Base-by-base conservation (phyloP, 2,888 invertebrate species). In the Tricholauxania praeusta region DNA sequence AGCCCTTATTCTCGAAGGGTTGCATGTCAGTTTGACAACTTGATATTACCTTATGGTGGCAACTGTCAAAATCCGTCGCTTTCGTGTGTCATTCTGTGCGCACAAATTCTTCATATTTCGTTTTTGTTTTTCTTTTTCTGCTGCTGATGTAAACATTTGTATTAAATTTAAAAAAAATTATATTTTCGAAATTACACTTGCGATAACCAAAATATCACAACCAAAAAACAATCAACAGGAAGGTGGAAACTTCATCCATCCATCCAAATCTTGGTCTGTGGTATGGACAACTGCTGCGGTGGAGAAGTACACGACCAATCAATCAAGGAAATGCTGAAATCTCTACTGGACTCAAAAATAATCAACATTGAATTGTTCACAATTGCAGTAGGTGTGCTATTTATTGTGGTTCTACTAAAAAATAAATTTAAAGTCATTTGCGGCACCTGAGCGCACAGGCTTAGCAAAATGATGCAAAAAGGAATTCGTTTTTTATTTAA, bases 321-420 rank as follows among this genome's bases (percentile, higher is more conserved):
- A 59, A 79, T 86, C 64, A 81, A 83, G 76, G 86, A 82, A 74
- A 84, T 86, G 83, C 75, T 86, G 51, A 83, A 84, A 75, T 79
- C 85, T 62, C 78, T 86, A 72, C 82, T 86, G 55, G 86, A 86
- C 75, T 85, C 85, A 1, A 86, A 86, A 81, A 79, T 86, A 53
- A 83, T 86, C 73, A 85, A 84, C 74, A 80, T 86, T 55, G 83
- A 84, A 80, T 78, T 86, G 64, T 82, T 86, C 74, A 83, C 85
- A 15, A 84, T 85, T 74, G 86, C 86, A 69, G 86, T 86, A 75
- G 86, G 85, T 53, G 82, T 86, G 74, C 81, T 86, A 72, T 85
- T 86, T 78, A 73, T 82, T 69, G 82, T 86, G 60, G 77, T 86
- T 73, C 77, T 86, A 75, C 75, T 86, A 66, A 86, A 86, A 76